Evolutionary conservation across 2,113 vertebrate species (phyloP).

Genomic region (Perca flavescens): DNA sequence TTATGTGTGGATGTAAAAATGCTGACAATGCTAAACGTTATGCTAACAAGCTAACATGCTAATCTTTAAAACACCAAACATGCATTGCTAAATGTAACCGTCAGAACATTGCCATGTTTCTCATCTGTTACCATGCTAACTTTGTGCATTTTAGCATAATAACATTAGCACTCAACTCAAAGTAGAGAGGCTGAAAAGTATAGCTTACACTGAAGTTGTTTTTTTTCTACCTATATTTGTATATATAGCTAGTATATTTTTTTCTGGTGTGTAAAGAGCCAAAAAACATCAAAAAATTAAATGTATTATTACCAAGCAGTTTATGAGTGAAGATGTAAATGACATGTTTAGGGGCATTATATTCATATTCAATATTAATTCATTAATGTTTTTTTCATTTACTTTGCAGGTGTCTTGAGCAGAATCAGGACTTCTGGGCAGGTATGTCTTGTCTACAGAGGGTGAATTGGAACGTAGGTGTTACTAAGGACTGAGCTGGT

Average conservation of each 20-base stretch:
- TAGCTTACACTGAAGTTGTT: neutral
- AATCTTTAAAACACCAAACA: neutral
- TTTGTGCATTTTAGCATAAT: neutral
- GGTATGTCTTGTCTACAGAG: conserved; percentile 42
- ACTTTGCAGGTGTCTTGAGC: conserved; percentile 48
- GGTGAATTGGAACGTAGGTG: conserved; percentile 37
- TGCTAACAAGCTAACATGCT: neutral
- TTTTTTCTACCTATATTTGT: too few relatives aligned
- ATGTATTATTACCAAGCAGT: neutral
- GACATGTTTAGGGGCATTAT: neutral
- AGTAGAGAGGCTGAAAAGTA: neutral
- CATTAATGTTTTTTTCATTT: conserved; percentile 3
- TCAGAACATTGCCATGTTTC: neutral
- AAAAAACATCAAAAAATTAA: neutral
- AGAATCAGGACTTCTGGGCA: conserved; percentile 43
- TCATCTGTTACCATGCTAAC: neutral
- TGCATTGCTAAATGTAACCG: neutral
- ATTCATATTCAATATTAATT: neutral
- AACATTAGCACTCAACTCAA: neutral
- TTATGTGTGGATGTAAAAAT: too few relatives aligned
- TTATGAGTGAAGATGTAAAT: neutral
- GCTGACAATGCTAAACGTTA: too few relatives aligned
- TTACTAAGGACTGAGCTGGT: conserved; percentile 53
- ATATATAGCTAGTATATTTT: neutral
- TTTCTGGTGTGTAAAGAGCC: neutral